Evolutionary conservation across 2,797 vertebrate species (phyloP).

Genomic region (Tamandua tetradactyla): DNA sequence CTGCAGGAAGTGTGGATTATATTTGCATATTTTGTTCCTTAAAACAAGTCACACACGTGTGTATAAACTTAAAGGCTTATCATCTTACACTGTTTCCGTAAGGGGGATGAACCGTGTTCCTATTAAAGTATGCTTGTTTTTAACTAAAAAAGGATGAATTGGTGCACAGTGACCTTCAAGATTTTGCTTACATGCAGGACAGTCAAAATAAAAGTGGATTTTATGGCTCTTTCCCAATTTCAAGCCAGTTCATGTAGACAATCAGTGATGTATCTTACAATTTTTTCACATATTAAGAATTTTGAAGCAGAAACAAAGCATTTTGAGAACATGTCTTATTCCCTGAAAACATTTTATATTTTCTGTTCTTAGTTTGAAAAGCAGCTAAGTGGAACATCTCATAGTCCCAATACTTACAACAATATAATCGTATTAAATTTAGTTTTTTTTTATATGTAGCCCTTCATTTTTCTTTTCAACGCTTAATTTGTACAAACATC

Average conservation of each 20-base stretch:
- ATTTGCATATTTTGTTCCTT: background rate
- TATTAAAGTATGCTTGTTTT: background rate
- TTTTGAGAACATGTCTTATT: background rate
- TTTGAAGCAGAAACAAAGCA: background rate
- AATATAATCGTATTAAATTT: conserved; percentile 9
- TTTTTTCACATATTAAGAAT: background rate
- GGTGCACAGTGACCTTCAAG: background rate
- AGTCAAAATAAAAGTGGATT: conserved; percentile 6
- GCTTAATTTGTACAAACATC: background rate
- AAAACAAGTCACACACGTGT: background rate
- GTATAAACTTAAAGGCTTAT: background rate
- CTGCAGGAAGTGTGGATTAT: background rate
- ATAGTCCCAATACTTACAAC: background rate
- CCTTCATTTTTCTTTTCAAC: background rate
- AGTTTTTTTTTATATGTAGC: background rate
- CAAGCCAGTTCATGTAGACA: background rate
- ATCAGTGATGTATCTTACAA: background rate
- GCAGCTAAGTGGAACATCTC: background rate
- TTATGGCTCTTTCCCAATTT: background rate
- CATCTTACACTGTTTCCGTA: conserved; percentile 39
- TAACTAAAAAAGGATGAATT: background rate
- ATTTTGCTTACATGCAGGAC: background rate
- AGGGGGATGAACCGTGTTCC: background rate
- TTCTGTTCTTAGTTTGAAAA: conserved; percentile 42
- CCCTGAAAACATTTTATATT: background rate